These are phyloP conservation scores for Camponotus fellah DNA, from an alignment of 2,888 invertebrate genomes.

Conservation along the genomic window DNA sequence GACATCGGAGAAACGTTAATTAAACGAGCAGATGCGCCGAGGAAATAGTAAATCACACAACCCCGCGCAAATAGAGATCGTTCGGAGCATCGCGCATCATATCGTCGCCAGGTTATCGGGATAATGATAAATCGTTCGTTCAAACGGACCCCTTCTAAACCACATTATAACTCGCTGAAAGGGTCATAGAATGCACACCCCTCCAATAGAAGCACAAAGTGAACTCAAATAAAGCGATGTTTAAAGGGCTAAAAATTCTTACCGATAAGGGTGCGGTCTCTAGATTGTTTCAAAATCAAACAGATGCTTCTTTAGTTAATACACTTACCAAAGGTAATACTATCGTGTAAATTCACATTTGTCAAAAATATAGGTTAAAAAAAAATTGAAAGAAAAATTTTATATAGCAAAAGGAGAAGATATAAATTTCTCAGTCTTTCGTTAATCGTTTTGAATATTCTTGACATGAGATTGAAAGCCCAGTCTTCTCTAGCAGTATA, in stretches of 20 bases:
- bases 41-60: conserved; percentile 76
- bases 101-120: conserved; percentile 82
- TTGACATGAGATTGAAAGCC: no score
- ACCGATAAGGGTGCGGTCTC: neutral
- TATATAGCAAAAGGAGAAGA: neutral
- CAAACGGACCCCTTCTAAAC: conserved; percentile 66
- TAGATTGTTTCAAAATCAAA: conserved; percentile 7
- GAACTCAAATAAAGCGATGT: conserved; percentile 64
- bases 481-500: no score
- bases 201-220: conserved; percentile 65
- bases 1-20: conserved; percentile 74
- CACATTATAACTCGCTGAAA: conserved; percentile 79
- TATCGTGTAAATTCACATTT: neutral
- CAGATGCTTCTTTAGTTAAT: neutral
- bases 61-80: conserved; percentile 68
- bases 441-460: neutral
- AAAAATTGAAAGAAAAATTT: neutral
- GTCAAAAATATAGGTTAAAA: neutral
- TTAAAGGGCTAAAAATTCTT: conserved; percentile 38
- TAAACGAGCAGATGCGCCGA: conserved; percentile 76
- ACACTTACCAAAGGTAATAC: neutral
- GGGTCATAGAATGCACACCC: conserved; percentile 64
- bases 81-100: conserved; percentile 77
- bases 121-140: conserved; percentile 83
- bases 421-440: neutral